These are phyloP conservation scores for Drosophila takahashii DNA, from an alignment of 1,140 invertebrate genomes.

Conservation along the genomic window DNA sequence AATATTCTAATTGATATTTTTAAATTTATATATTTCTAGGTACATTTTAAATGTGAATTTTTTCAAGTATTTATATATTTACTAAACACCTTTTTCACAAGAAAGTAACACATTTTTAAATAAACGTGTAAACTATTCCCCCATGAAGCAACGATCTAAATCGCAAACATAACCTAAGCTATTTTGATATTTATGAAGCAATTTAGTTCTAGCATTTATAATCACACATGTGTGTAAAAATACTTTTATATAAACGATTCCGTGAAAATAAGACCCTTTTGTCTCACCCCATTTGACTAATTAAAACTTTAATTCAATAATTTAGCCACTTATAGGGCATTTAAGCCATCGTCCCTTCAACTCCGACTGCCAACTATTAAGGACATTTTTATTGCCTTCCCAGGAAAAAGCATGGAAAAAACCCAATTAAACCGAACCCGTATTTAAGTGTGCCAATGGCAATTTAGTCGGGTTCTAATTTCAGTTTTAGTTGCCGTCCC, in stretches of 20 bases:
- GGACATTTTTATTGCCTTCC: conserved; percentile 31
- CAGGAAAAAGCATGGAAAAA: conserved; percentile 6
- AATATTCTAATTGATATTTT: no score
- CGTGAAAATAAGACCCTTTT: not conserved
- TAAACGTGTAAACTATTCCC: not conserved
- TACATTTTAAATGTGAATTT: no score
- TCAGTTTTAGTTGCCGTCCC: conserved; percentile 29
- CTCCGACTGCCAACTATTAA: conserved; percentile 8
- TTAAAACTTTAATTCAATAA: conserved; percentile 36
- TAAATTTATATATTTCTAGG: no score
- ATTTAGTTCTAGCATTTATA: conserved; percentile 23
- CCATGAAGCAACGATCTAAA: conserved; percentile 1
- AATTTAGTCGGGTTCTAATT: conserved; percentile 40
- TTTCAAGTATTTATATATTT: no score
- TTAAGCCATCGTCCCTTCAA: conserved; percentile 12
- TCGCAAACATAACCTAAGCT: conserved; percentile 2
- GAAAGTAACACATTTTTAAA: no score
- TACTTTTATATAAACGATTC: not conserved
- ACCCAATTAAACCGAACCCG: conserved; percentile 41
- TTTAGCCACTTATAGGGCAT: conserved; percentile 22
- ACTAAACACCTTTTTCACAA: no score
- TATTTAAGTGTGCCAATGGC: conserved; percentile 52
- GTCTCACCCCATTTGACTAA: not conserved
- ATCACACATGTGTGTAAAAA: not conserved
- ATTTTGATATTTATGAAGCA: conserved; percentile 29